A percentile compares a stretch with the other conserved stretches of the same genome.
Conservation (phyloP, 2,797 vertebrate genomes). For the Echeneis naucrates region DNA sequence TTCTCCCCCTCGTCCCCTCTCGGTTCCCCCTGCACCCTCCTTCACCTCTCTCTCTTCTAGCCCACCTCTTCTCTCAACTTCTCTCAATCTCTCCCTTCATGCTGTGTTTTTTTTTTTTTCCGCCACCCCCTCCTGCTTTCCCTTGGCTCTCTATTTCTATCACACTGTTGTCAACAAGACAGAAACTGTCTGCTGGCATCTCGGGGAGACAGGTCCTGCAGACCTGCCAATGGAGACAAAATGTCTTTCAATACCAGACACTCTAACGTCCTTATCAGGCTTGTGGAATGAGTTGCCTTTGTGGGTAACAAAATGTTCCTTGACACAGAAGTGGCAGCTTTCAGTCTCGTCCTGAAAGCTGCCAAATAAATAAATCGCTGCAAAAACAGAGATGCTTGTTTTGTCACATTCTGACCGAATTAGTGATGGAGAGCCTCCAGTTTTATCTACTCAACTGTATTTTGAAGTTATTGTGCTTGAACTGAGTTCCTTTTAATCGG, state of each 20-base stretch:
- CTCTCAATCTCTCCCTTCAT: constrained; percentile 67
- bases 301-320: constrained; percentile 45
- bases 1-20: constrained; percentile 48
- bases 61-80: constrained; percentile 69
- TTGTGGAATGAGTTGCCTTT: constrained; percentile 57
- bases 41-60: constrained; percentile 65
- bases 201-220: constrained; percentile 62
- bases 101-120: constrained; percentile 70
- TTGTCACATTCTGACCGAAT: background rate
- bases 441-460: background rate
- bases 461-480: background rate
- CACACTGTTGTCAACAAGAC: constrained; percentile 72
- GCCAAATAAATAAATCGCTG: too few relatives aligned
- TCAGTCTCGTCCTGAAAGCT: too few relatives aligned
- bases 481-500: background rate
- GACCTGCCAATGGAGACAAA: constrained; percentile 72
- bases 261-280: constrained; percentile 70
- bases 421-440: background rate
- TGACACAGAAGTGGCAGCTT: constrained; percentile 22
- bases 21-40: constrained; percentile 66
- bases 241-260: constrained; percentile 73
- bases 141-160: constrained; percentile 67
- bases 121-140: constrained; percentile 65
- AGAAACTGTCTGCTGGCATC: constrained; percentile 69
- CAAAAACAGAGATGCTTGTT: background rate